Conservation (phyloP, 2,888 invertebrate species). For the Hydroisotoma schaefferi region DNA sequence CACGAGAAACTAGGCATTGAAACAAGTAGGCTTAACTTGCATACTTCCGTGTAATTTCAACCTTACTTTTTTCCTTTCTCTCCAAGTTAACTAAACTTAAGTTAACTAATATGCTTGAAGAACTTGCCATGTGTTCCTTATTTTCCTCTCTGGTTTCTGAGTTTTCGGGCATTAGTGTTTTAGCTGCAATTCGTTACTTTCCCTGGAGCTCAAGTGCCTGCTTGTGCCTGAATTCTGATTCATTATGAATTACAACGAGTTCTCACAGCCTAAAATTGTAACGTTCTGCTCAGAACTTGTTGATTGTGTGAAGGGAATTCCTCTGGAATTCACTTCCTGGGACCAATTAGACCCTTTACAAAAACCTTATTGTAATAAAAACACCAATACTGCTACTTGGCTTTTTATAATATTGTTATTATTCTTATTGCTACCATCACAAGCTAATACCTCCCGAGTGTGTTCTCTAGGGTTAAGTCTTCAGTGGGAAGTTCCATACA, state of each 20-base stretch:
- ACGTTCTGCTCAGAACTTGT: slow-evolving; percentile 1
- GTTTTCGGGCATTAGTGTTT: not conserved
- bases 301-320: not conserved
- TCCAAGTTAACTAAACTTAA: no score
- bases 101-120: no score
- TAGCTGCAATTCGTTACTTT: slow-evolving; percentile 5
- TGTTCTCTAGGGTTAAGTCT: slow-evolving; percentile 10
- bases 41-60: not conserved
- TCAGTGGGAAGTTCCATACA: no score
- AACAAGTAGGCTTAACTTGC: not conserved
- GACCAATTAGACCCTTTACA: slow-evolving; percentile 8
- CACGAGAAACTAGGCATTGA: slow-evolving; percentile 9
- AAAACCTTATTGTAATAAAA: not conserved
- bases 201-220: slow-evolving; percentile 8
- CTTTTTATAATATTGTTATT: slow-evolving; percentile 8
- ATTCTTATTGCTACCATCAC: not conserved
- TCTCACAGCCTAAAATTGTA: not conserved
- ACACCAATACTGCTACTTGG: not conserved
- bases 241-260: slow-evolving; percentile 6
- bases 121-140: slow-evolving; percentile 9
- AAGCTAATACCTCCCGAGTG: slow-evolving; percentile 4
- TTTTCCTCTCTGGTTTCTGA: not conserved
- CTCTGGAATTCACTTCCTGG: slow-evolving; percentile 4
- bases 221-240: not conserved
- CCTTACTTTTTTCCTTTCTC: slow-evolving; percentile 1